Conservation (phyloP, 2,797 vertebrate species). For the Craterocephalus amniculus region DNA sequence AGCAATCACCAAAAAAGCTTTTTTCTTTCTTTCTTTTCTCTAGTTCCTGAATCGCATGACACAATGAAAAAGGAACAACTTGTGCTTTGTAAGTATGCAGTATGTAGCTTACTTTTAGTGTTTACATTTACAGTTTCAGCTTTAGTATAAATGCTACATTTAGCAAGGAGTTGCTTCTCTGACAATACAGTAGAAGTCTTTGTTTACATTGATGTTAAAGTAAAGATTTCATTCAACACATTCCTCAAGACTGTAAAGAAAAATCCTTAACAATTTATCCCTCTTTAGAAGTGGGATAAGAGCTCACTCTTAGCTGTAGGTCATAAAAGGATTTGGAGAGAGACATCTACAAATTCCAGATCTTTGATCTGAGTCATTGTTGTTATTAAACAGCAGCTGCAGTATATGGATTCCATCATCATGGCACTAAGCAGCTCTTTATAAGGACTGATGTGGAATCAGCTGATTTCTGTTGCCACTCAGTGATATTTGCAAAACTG, state of each 20-base stretch:
- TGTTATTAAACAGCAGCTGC: neutral
- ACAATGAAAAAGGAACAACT: slow-evolving; percentile 10
- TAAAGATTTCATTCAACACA: neutral
- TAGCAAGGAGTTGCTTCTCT: neutral
- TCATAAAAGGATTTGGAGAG: neutral
- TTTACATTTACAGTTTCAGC: neutral
- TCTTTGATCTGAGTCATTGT: neutral
- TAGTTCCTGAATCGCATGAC: neutral
- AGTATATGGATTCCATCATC: neutral
- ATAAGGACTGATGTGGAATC: neutral
- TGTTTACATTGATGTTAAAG: neutral
- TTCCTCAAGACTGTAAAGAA: neutral
- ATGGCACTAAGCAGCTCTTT: neutral
- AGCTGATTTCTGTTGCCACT: neutral
- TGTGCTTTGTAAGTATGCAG: neutral
- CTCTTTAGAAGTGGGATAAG: neutral
- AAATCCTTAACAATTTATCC: neutral
- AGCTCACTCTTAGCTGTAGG: neutral
- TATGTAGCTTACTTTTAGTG: neutral
- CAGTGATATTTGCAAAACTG: neutral
- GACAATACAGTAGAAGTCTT: neutral
- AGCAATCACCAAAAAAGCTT: slow-evolving; percentile 1
- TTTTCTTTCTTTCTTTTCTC: neutral
- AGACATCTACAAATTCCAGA: neutral
- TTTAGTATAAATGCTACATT: neutral